Evolutionary conservation across 2,888 invertebrate species (phyloP).

Genomic region (Selenia dentaria): DNA sequence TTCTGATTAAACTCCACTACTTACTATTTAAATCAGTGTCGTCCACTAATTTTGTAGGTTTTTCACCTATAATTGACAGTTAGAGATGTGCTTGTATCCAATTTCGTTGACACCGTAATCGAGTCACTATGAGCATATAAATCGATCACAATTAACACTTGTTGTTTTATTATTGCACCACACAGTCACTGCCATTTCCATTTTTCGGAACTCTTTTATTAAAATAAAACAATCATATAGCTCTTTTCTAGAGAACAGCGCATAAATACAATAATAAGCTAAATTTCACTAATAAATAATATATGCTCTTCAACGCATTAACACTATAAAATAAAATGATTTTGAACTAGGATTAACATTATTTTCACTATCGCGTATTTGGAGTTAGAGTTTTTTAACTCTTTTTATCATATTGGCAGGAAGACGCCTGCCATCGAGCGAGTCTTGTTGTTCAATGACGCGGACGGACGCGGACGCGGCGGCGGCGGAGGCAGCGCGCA

Average conservation of each 20-base stretch:
- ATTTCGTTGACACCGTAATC: slow-evolving; percentile 66
- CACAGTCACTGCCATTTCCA: slow-evolving; percentile 71
- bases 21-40: slow-evolving; percentile 82
- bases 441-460: slow-evolving; percentile 84
- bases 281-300: slow-evolving; percentile 83
- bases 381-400: slow-evolving; percentile 74
- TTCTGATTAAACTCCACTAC: slow-evolving; percentile 54
- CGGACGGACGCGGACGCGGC: slow-evolving; percentile 59
- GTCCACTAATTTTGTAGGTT: slow-evolving; percentile 76
- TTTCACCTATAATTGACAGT: slow-evolving; percentile 75
- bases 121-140: slow-evolving; percentile 57
- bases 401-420: slow-evolving; percentile 82
- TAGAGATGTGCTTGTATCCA: slow-evolving; percentile 66
- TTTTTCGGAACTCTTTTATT: slow-evolving; percentile 59
- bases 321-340: slow-evolving; percentile 82
- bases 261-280: slow-evolving; percentile 74
- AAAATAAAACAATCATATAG: slow-evolving; percentile 78
- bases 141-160: slow-evolving; percentile 65
- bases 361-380: slow-evolving; percentile 81
- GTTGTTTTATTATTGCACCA: slow-evolving; percentile 55
- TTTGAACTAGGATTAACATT: slow-evolving; percentile 73
- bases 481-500: not conserved
- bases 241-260: slow-evolving; percentile 64
- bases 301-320: slow-evolving; percentile 70
- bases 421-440: slow-evolving; percentile 81